phyloP scores from a whole-genome alignment of 2,888 invertebrate species.

The Xylota sylvarum region DNA sequence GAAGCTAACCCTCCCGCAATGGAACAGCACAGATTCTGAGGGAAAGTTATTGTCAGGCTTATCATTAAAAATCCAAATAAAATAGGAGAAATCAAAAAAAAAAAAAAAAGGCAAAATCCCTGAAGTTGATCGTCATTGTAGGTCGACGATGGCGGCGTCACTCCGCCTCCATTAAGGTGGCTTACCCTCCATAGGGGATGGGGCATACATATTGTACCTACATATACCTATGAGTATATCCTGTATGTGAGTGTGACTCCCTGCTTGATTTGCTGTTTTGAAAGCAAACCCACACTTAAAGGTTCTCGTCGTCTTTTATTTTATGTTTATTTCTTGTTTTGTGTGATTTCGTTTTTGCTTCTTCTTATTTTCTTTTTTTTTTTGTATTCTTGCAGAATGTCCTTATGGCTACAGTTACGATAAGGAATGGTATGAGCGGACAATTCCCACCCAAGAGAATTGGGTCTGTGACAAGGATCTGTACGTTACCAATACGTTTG shows the following conservation, averaged over 20 bases:
- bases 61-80: conserved; percentile 75
- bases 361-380: conserved; percentile 67
- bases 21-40: conserved; percentile 37
- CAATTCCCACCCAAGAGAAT: conserved; percentile 86
- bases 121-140: conserved; percentile 71
- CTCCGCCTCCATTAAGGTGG: conserved; percentile 1
- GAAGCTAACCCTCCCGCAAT: conserved; percentile 17
- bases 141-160: conserved; percentile 11
- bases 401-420: conserved; percentile 87
- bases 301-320: conserved; percentile 65
- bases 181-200: not conserved
- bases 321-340: conserved; percentile 59
- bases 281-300: not conserved
- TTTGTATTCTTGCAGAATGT: conserved; percentile 84
- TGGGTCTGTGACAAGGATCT: conserved; percentile 87
- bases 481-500: conserved; percentile 86
- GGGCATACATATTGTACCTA: not conserved
- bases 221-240: not conserved
- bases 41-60: conserved; percentile 72
- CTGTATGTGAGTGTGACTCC: conserved; percentile 6
- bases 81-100: conserved; percentile 68
- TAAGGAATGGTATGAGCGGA: conserved; percentile 85
- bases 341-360: conserved; percentile 54
- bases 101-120: conserved; percentile 63
- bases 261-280: conserved; percentile 41